Base-by-base conservation (phyloP, 30 jellyfish, hydroid and myxozoan genomes). In the Aurelia aurita complex sp. Pacific region DNA sequence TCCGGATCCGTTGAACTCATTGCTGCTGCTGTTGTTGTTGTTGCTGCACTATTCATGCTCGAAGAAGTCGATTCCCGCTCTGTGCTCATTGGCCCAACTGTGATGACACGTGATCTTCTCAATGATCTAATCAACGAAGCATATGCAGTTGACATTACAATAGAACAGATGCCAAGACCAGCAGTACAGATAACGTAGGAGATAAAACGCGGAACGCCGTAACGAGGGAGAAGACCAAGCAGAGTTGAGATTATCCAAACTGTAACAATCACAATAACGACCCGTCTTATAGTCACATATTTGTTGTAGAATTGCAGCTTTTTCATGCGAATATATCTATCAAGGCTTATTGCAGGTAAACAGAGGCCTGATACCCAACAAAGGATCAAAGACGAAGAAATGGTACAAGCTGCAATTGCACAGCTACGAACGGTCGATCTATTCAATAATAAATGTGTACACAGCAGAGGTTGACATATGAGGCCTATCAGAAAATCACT, bases 351-450 rank as follows among this genome's bases (percentile, higher is more conserved):
- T 53, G 72, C 71, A 33, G 91, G 85, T 29, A 82, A 75, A 55
- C 91, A 69, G 54, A 82, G 85, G 57, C 91, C 91, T 18, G 91
- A 82, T 77, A 85, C 85, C n/a, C 85, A 79, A 65, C 91, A 82
- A 64, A 82, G 62, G 16, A 71, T 64, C 5, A 79, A 35, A 42
- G 72, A 67, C 34, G 91, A 53, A 29, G 59, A 34, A 12, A 16
- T 10, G 33, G 69, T 14, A 16, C 19, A 3, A 60, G 32, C 4
- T 14, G 29, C 19, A 14, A 60, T 19, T 60, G 69, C 19, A 19
- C 69, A 60, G 33, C 32, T 14, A 19, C 32, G 69, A 14, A 60
- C 8, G 5, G 19, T 19, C 69, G 8, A 14, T 19, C 69, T 60
- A 23, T 40, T 64, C 69, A 64, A 19, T 17, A 82, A 70, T 38